Conservation (phyloP, 2,797 vertebrate genomes). For the Rhynchotus rufescens region DNA sequence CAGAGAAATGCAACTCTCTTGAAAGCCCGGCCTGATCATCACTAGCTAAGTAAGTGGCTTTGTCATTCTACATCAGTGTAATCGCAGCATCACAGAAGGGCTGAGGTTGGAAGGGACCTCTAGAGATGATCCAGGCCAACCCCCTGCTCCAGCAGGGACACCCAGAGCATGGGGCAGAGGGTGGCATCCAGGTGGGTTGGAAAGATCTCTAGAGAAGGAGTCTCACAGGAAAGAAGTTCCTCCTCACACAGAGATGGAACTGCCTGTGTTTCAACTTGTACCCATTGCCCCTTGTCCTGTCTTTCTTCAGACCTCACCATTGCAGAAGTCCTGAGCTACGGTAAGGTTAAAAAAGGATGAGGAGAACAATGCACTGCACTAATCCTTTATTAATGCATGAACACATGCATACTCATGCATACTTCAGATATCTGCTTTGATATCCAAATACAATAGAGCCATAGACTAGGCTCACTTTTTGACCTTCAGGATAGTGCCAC, state of each 20-base stretch:
- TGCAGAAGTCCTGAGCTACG: neutral
- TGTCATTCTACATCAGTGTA: neutral
- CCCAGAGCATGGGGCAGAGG: too few species aligned
- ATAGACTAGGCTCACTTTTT: conserved; percentile 26
- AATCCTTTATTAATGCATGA: conserved; percentile 18
- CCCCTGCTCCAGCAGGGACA: too few species aligned
- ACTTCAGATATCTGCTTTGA: conserved; percentile 55
- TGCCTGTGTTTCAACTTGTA: too few species aligned
- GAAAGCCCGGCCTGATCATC: neutral
- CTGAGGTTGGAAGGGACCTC: too few species aligned
- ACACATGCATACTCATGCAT: conserved; percentile 3
- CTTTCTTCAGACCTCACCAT: neutral
- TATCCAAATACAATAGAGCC: conserved; percentile 28
- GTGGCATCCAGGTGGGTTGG: too few species aligned
- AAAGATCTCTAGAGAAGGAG: too few species aligned
- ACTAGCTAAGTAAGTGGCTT: neutral
- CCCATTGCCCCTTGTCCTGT: too few species aligned
- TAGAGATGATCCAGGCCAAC: too few species aligned
- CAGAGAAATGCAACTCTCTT: neutral
- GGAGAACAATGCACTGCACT: neutral
- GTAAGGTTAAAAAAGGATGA: neutral
- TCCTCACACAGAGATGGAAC: too few species aligned
- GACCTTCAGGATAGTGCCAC: conserved; percentile 17
- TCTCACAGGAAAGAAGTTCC: too few species aligned
- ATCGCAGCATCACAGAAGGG: neutral